phyloP scores from a whole-genome alignment of 2,113 vertebrate species.

The Helogale parvula region DNA sequence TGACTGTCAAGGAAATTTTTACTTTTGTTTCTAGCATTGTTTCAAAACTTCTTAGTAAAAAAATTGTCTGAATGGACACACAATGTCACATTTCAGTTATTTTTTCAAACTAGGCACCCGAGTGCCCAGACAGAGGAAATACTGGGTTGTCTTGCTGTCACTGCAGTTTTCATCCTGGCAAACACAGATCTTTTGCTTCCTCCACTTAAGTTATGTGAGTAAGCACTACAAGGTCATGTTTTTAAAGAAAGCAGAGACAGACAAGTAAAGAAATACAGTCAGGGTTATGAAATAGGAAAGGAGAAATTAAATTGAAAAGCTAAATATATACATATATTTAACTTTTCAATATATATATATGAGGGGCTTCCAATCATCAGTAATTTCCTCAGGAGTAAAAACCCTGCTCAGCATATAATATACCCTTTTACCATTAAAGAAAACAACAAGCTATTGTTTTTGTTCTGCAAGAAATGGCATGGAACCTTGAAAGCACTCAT shows the following conservation, averaged over 20 bases:
- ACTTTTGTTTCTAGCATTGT: background rate
- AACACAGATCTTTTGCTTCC: background rate
- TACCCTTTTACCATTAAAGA: background rate
- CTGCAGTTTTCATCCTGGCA: background rate
- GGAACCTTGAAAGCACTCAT: background rate
- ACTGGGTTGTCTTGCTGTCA: background rate
- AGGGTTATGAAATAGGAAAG: background rate
- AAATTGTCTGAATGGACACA: background rate
- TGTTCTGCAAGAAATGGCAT: background rate
- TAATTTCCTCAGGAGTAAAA: slow-evolving; percentile 5
- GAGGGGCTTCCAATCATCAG: background rate
- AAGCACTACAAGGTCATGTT: background rate
- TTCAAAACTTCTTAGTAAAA: background rate
- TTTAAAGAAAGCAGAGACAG: background rate
- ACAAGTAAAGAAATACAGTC: background rate
- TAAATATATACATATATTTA: background rate
- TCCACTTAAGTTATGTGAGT: background rate
- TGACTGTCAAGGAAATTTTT: background rate
- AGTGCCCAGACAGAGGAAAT: background rate
- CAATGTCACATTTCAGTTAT: background rate
- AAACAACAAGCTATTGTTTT: background rate
- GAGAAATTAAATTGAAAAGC: background rate
- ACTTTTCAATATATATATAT: background rate
- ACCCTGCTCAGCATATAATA: background rate
- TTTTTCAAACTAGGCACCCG: background rate